Conservation (phyloP, 2,888 invertebrate species). For the Leistus spinibarbis region DNA sequence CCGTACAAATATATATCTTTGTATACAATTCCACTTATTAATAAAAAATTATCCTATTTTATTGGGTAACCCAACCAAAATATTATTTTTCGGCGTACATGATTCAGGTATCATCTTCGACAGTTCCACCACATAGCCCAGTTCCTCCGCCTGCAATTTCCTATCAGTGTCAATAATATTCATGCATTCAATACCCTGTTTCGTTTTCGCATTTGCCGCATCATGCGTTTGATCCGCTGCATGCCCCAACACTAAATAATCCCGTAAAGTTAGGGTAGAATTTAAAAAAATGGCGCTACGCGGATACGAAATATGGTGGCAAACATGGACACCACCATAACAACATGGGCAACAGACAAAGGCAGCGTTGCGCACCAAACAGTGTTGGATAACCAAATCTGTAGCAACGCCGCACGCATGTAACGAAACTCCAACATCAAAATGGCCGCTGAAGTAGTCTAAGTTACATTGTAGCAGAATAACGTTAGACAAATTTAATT, state of each 20-base stretch:
- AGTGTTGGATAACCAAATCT: slow-evolving; percentile 87
- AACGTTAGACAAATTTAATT: slow-evolving; percentile 73
- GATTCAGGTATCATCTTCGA: slow-evolving; percentile 77
- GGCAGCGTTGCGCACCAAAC: slow-evolving; percentile 74
- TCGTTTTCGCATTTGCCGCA: slow-evolving; percentile 69
- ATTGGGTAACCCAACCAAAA: slow-evolving; percentile 70
- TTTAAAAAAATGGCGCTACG: slow-evolving; percentile 69
- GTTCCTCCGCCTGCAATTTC: slow-evolving; percentile 73
- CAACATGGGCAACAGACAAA: slow-evolving; percentile 95
- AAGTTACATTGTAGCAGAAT: slow-evolving; percentile 86
- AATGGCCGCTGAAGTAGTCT: slow-evolving; percentile 81
- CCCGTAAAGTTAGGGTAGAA: slow-evolving; percentile 58
- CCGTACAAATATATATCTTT: neutral
- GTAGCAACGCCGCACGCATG: slow-evolving; percentile 96
- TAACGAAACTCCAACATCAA: slow-evolving; percentile 85
- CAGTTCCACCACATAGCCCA: slow-evolving; percentile 76
- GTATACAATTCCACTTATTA: neutral
- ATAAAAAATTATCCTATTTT: slow-evolving; percentile 41
- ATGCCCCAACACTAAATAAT: slow-evolving; percentile 84
- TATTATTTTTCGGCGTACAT: slow-evolving; percentile 92
- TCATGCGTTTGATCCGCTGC: slow-evolving; percentile 92
- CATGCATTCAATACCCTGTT: slow-evolving; percentile 86
- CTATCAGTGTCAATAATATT: slow-evolving; percentile 87
- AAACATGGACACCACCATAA: slow-evolving; percentile 85
- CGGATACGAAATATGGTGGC: slow-evolving; percentile 82